Evolutionary conservation across 2,113 vertebrate genomes (phyloP).

Genomic region (Corythoichthys intestinalis): DNA sequence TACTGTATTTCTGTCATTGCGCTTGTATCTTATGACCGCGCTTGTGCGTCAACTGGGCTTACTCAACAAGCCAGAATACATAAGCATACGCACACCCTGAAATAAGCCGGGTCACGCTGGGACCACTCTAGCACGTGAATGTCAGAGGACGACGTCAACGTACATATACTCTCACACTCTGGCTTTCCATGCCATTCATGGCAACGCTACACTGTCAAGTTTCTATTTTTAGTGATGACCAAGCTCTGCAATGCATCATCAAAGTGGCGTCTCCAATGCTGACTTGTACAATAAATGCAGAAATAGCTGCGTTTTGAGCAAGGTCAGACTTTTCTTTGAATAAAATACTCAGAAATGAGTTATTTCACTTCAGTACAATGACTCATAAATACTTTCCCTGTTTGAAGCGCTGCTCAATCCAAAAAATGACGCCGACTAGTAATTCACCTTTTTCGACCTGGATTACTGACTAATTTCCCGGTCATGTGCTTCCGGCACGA

Average conservation of each 20-base stretch:
- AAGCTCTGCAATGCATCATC: slow-evolving; percentile 19
- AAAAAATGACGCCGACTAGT: too few species aligned
- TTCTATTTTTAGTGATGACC: slow-evolving; percentile 54
- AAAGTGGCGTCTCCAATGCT: slow-evolving; percentile 4
- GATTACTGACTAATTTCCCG: slow-evolving; percentile 29
- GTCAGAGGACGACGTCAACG: slow-evolving; percentile 30
- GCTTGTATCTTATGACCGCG: slow-evolving; percentile 45
- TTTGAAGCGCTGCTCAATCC: neutral
- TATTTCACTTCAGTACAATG: neutral
- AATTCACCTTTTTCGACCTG: slow-evolving; percentile 11
- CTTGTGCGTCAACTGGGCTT: slow-evolving; percentile 44
- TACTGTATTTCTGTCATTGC: slow-evolving; percentile 42
- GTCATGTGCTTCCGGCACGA: slow-evolving; percentile 48
- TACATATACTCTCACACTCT: slow-evolving; percentile 15
- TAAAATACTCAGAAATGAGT: neutral
- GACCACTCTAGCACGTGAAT: slow-evolving; percentile 38
- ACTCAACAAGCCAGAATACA: slow-evolving; percentile 29
- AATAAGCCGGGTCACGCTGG: slow-evolving; percentile 38
- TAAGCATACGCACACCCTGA: slow-evolving; percentile 14
- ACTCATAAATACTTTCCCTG: too few species aligned
- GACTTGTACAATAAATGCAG: neutral
- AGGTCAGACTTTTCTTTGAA: neutral
- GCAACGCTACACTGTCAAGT: slow-evolving; percentile 41
- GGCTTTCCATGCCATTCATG: slow-evolving; percentile 61
- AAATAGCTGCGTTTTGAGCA: neutral